A percentile compares a stretch with the other conserved stretches of the same genome.
Conservation (phyloP, 2,113 vertebrate species). For the Passer domesticus region DNA sequence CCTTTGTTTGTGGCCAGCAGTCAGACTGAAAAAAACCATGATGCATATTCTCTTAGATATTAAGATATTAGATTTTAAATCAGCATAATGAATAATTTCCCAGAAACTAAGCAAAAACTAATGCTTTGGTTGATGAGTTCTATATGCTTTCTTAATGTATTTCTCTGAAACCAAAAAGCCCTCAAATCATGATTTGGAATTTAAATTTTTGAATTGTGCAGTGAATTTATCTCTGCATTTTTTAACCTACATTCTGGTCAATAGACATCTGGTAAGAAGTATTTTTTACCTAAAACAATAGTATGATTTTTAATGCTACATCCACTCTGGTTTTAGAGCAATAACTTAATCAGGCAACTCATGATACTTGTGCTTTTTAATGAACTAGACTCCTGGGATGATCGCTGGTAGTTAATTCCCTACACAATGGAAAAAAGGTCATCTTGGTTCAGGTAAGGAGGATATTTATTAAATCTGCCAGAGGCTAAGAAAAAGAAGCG, state of each 20-base stretch:
- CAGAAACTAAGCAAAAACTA: neutral
- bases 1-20: neutral
- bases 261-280: neutral
- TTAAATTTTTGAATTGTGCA: neutral
- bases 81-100: neutral
- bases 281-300: neutral
- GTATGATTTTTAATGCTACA: neutral
- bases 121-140: neutral
- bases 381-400: neutral
- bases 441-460: neutral
- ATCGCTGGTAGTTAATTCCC: neutral
- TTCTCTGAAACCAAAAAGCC: neutral
- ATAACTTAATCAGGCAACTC: neutral
- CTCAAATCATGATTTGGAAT: neutral
- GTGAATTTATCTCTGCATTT: neutral
- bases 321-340: neutral
- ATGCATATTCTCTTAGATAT: neutral
- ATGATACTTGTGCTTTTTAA: neutral
- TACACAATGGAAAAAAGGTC: neutral
- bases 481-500: neutral
- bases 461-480: slow-evolving; percentile 9
- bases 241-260: neutral
- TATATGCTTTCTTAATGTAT: neutral
- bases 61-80: neutral
- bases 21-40: neutral